These are phyloP conservation scores for Caretta caretta DNA, from an alignment of 2,113 vertebrate genomes.

Conservation along the genomic window DNA sequence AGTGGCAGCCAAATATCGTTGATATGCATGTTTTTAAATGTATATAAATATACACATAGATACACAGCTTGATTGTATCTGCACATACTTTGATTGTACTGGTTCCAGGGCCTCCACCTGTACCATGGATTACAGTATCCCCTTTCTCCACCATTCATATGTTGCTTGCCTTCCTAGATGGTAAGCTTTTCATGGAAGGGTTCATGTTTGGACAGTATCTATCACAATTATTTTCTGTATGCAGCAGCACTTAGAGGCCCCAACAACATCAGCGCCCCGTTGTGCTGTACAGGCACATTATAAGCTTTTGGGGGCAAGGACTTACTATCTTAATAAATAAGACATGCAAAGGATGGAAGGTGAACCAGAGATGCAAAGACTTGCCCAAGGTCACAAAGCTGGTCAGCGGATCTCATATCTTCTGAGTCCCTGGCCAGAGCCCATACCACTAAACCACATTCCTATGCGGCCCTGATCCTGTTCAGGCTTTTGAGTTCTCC, in stretches of 20 bases:
- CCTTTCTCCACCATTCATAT: neutral
- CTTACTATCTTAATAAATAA: neutral
- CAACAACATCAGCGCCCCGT: neutral
- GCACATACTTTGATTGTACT: neutral
- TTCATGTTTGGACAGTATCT: neutral
- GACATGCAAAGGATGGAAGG: neutral
- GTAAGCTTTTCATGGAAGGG: neutral
- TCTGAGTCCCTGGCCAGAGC: neutral
- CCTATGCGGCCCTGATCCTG: neutral
- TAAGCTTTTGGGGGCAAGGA: neutral
- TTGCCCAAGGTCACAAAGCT: neutral
- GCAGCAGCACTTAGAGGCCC: too few species aligned
- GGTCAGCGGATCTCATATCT: too few species aligned
- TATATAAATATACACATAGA: neutral
- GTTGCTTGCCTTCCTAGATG: neutral
- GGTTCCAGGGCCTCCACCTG: neutral
- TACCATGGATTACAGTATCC: neutral
- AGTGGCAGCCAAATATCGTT: neutral
- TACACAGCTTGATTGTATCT: neutral
- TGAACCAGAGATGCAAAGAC: neutral
- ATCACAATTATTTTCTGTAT: fast-evolving
- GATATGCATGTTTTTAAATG: neutral
- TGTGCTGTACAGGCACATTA: neutral
- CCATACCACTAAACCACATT: neutral
- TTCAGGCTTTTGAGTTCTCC: neutral